Conservation (phyloP, 2,797 vertebrate species). For the Crocidura indochinensis region DNA sequence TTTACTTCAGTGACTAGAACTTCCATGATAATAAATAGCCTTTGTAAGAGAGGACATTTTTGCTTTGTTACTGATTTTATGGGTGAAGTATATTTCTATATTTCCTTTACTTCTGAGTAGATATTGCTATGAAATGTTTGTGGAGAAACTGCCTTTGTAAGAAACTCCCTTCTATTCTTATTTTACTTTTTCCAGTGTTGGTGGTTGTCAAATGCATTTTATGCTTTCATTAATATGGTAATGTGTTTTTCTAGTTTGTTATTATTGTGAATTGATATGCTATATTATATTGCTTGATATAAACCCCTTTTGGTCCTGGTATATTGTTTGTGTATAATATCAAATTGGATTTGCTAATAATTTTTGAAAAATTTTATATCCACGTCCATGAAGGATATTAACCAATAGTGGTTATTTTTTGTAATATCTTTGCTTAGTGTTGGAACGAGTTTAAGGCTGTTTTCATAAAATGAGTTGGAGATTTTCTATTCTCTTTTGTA, state of each 20-base stretch:
- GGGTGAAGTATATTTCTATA: neutral
- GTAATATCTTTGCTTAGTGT: neutral
- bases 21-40: neutral
- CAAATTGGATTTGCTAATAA: neutral
- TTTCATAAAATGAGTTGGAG: neutral
- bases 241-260: neutral
- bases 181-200: neutral
- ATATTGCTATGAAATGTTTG: neutral
- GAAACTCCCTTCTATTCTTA: neutral
- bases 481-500: neutral
- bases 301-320: neutral
- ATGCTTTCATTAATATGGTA: neutral
- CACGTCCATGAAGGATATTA: neutral
- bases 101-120: neutral
- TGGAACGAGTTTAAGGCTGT: neutral
- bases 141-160: neutral
- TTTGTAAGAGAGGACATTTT: neutral
- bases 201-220: slow-evolving; percentile 5
- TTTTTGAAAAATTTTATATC: neutral
- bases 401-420: neutral
- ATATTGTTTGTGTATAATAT: neutral
- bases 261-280: neutral
- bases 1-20: neutral
- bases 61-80: neutral
- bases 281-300: neutral